A percentile compares a stretch with the other conserved stretches of the same genome.
phyloP scores from a whole-genome alignment of 2,888 invertebrate genomes.

The Lycaena phlaeas region DNA sequence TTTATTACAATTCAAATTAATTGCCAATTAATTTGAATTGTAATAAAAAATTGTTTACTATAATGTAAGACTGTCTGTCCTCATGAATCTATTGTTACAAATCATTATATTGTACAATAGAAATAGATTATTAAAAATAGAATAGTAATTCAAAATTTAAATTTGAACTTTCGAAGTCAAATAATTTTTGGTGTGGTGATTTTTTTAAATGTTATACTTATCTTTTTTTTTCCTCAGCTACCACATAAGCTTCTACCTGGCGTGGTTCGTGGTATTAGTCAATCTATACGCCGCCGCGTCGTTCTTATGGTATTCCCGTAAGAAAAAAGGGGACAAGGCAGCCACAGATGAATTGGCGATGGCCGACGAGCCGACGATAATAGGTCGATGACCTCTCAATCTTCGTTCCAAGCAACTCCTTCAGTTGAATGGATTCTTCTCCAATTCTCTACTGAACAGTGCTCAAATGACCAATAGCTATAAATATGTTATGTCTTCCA shows the following conservation, averaged over 20 bases:
- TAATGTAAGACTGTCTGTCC: no score
- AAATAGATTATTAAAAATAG: no score
- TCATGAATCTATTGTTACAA: no score
- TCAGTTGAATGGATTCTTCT: conserved; percentile 37
- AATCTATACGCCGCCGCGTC: conserved; percentile 79
- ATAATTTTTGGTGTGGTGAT: no score
- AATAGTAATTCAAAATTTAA: no score
- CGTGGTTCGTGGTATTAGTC: conserved; percentile 83
- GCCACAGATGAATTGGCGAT: conserved; percentile 86
- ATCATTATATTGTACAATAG: no score
- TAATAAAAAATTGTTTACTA: no score
- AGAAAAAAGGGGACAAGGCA: conserved; percentile 87
- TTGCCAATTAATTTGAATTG: no score
- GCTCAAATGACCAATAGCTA: conserved; percentile 66
- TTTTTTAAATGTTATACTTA: no score
- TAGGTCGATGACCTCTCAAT: conserved; percentile 74
- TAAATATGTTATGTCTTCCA: conserved; percentile 52
- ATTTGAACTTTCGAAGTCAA: no score
- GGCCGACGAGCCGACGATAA: conserved; percentile 89
- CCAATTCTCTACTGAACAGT: conserved; percentile 60
- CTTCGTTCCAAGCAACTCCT: conserved; percentile 29
- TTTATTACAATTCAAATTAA: no score
- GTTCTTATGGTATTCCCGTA: conserved; percentile 87
- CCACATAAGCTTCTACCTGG: conserved; percentile 81
- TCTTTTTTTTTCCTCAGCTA: conserved; percentile 66